Base-by-base conservation (phyloP, 1,140 invertebrate genomes). In the Nephotettix cincticeps region DNA sequence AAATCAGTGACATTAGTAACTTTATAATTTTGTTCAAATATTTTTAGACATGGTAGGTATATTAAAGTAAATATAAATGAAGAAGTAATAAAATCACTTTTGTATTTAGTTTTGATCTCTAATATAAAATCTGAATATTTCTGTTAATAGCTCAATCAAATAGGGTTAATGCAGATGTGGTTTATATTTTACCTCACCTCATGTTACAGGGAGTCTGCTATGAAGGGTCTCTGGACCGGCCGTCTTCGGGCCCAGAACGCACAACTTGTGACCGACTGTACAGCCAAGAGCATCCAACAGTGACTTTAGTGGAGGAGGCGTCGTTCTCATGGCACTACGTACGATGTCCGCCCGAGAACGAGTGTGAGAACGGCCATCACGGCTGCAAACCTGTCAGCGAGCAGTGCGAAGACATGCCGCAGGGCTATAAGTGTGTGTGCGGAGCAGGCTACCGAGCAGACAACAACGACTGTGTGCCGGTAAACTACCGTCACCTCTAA, bases 361-460 rank as follows among this genome's bases (percentile, higher is more conserved):
- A 99, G 82, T 99, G 96, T 79, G 79, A 84, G 27, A 98, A 98
- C 80, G 87, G 88, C 13, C 96, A 98, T 81, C 95, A 98, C 78
- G 93, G 89, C 28, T 98, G 96, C 81, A 90, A 96, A 78, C 81
- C 86, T 0, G 85, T 90, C 30, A 96, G 93, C 21, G 93, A 98
- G 84, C 87, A 91, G 76, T 96, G 94, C 81, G 87, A 89, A 14
- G 92, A 96, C 79, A 80, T 86, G 11, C 80, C 84, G 0, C 84
- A 88, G 58, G 91, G 91, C n/a, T 96, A 92, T 80, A 86, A 90
- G 73, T 99, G 96, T 80, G 82, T 88, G 43, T 98, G 96, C 82
- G 94, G 93, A 45, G 83, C 86, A 47, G 95, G 94, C 30, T 96
- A 95, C 78, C 87, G 87, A 71, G 80, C 83, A 27, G 85, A 83